Conservation (phyloP, 2,797 vertebrate species). For the Fistularia commersonii region DNA sequence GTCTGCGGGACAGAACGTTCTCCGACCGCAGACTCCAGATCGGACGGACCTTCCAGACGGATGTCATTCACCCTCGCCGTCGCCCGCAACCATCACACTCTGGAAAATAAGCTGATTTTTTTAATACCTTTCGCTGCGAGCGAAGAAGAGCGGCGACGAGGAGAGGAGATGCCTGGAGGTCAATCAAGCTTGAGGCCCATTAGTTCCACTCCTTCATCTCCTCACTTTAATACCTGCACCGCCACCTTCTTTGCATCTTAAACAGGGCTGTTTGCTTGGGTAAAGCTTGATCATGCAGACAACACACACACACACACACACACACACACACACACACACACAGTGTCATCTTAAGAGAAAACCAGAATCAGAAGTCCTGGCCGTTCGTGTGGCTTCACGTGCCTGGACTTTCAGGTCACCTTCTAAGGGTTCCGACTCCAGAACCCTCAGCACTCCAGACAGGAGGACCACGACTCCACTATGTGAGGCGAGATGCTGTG, state of each 20-base stretch:
- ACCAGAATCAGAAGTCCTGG: neutral
- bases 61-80: too few relatives aligned
- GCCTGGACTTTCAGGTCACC: slow-evolving; percentile 7
- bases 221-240: slow-evolving; percentile 66
- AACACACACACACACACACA: slow-evolving; percentile 6
- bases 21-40: too few relatives aligned
- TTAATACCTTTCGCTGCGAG: slow-evolving; percentile 54
- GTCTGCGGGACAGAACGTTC: too few relatives aligned
- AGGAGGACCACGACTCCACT: slow-evolving; percentile 52
- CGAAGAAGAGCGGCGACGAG: slow-evolving; percentile 14
- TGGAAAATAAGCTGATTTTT: slow-evolving; percentile 6
- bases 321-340: too few relatives aligned
- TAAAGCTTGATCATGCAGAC: slow-evolving; percentile 46
- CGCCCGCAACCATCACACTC: neutral
- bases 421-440: slow-evolving; percentile 53
- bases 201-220: slow-evolving; percentile 75
- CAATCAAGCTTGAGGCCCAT: slow-evolving; percentile 61
- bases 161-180: slow-evolving; percentile 21
- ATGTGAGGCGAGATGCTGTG: slow-evolving; percentile 26
- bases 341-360: neutral
- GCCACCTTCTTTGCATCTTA: slow-evolving; percentile 66
- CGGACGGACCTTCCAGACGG: too few relatives aligned
- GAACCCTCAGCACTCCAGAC: too few relatives aligned
- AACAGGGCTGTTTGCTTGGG: slow-evolving; percentile 54
- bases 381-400: too few relatives aligned